Conservation (phyloP, 2,113 vertebrate species). For the Excalfactoria chinensis region DNA sequence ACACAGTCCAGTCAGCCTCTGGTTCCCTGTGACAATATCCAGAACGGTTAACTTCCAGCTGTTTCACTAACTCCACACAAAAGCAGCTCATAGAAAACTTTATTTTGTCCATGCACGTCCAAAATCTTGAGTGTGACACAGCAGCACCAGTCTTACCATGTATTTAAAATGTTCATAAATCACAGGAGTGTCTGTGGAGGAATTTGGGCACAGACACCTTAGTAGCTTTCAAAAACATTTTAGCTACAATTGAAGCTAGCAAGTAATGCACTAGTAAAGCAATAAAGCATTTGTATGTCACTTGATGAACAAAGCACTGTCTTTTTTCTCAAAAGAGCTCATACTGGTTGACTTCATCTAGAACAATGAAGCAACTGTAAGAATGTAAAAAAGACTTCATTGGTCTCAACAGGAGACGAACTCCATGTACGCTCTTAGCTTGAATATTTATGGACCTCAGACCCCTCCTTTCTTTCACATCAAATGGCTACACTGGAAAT, state of each 20-base stretch:
- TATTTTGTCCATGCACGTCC: not conserved
- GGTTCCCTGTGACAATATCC: not conserved
- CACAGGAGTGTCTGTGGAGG: not conserved
- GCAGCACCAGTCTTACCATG: not conserved
- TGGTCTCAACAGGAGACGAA: not conserved
- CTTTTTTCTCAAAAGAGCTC: slow-evolving; percentile 46
- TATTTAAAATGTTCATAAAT: not conserved
- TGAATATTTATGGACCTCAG: not conserved
- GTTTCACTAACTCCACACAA: not conserved
- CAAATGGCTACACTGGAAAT: not conserved
- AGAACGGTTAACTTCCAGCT: not conserved
- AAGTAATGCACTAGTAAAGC: not conserved
- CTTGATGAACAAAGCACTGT: slow-evolving; percentile 15
- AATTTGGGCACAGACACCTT: not conserved
- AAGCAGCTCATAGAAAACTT: not conserved
- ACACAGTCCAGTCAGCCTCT: not conserved
- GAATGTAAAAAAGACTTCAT: slow-evolving; percentile 6
- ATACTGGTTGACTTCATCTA: not conserved
- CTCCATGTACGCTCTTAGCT: not conserved
- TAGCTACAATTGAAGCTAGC: not conserved
- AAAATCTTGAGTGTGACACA: not conserved
- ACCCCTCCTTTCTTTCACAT: not conserved
- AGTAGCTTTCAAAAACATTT: not conserved
- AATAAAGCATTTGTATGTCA: slow-evolving; percentile 3
- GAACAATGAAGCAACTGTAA: slow-evolving; percentile 34